A percentile compares a stretch with the other conserved stretches of the same genome.
Evolutionary conservation across 2,888 invertebrate genomes (phyloP).

Genomic region (Agonopterix alstromeriana): DNA sequence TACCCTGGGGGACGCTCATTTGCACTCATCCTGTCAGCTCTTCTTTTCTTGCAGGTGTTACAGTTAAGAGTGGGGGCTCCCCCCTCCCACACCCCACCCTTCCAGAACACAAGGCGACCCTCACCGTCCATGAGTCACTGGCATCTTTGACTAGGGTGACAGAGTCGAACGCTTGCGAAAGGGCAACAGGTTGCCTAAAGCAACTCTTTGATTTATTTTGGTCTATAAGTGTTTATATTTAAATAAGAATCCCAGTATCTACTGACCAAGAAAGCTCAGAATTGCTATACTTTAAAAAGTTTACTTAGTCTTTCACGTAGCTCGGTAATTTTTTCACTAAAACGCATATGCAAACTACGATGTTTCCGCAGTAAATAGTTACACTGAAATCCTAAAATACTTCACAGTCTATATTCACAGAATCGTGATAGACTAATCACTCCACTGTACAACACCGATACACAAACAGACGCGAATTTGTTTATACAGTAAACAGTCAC

Average conservation of each 20-base stretch:
- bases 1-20: conserved; percentile 61
- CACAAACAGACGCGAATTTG: conserved; percentile 28
- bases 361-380: conserved; percentile 8
- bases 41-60: conserved; percentile 65
- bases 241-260: too few relatives aligned
- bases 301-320: too few relatives aligned
- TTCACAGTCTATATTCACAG: conserved; percentile 20
- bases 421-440: conserved; percentile 18
- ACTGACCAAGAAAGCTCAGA: too few relatives aligned
- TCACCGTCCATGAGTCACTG: conserved; percentile 59
- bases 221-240: background rate
- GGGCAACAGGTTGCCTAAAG: conserved; percentile 2
- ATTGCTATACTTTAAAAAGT: too few relatives aligned
- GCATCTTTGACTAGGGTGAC: conserved; percentile 22
- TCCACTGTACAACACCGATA: conserved; percentile 21
- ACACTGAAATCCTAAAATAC: conserved; percentile 10
- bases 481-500: conserved; percentile 41
- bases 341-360: too few relatives aligned
- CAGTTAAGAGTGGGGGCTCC: conserved; percentile 61
- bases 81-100: conserved; percentile 64
- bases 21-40: conserved; percentile 61
- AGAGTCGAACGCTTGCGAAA: conserved; percentile 9
- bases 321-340: too few relatives aligned
- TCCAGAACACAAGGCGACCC: conserved; percentile 66
- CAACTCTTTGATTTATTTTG: background rate